Percentiles rank a stretch among this genome's conserved stretches.
Conservation (phyloP, 2,113 vertebrate species). For the Arizona elegans region DNA sequence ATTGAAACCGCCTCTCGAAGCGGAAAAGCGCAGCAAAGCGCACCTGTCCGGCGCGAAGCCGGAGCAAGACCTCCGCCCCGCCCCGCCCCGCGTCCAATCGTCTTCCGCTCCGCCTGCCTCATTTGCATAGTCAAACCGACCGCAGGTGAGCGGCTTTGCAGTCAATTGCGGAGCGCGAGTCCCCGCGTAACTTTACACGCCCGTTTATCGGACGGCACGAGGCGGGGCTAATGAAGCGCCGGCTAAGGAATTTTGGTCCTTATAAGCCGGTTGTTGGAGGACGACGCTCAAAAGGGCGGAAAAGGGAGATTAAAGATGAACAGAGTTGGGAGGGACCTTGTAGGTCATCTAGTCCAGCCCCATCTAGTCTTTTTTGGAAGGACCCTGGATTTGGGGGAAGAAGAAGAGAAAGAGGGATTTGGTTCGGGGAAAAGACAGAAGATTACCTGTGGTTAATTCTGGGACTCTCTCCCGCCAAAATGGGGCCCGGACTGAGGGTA, state of each 20-base stretch:
- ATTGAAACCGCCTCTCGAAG: background rate
- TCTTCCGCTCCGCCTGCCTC: background rate
- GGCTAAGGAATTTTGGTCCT: constrained; percentile 31
- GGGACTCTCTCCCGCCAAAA: too few species aligned
- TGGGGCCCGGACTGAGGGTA: too few species aligned
- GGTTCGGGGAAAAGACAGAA: too few species aligned
- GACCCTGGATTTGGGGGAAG: background rate
- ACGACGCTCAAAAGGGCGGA: background rate
- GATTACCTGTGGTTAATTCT: background rate
- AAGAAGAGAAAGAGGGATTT: too few species aligned
- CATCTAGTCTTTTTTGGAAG: background rate
- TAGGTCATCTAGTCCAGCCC: too few species aligned
- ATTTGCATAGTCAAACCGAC: constrained; percentile 10
- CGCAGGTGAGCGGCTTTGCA: background rate
- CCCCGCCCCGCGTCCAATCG: background rate
- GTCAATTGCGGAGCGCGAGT: constrained; percentile 23
- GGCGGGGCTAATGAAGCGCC: constrained; percentile 19
- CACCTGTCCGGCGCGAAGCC: background rate
- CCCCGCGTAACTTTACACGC: constrained; percentile 17
- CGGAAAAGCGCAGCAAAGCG: background rate
- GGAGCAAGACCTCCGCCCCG: background rate
- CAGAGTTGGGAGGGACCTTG: too few species aligned
- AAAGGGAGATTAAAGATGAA: too few species aligned
- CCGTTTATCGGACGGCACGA: constrained; percentile 1
- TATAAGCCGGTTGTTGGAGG: constrained; percentile 12